Evolutionary conservation across 2,888 invertebrate species (phyloP), one percentile per base, ranked within the genome.

Genomic region (Scaptomyza flava): DNA sequence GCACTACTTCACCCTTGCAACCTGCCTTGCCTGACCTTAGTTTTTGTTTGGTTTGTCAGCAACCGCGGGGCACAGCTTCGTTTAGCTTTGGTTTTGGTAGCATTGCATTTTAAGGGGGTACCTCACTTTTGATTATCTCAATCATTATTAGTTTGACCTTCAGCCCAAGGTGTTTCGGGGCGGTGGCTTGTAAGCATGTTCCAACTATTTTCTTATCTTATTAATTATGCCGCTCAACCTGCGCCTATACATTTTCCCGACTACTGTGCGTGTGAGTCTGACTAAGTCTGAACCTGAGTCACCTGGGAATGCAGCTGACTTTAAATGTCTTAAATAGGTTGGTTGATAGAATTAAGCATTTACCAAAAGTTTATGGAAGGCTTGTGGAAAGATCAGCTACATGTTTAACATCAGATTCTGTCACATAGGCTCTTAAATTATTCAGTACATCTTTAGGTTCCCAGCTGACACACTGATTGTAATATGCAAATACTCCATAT

Each of bases 91-190:
- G 36, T n/a, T 31, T 30, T 34, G 57, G 77, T 63, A 73, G 75
- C 78, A 34, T 34, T 69, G 50, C 45, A 41, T 56, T 48, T 62
- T 27, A 6, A 27, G 43, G 51, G 43, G 33, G 43, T 43, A 50
- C 60, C 48, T 50, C 70, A 46, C 56, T 59, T 48, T 72, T 73
- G 72, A 75, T 84, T 87, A 89, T 89, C 84, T 87, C 77, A 84
- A 88, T 79, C 86, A 85, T 79, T 89, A 89, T 89, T 86, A 84
- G 87, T 78, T 89, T 88, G 88, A 88, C 87, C 87, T 89, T 88
- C 86, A 87, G 89, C 89, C 83, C 54, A 50, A 64, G 78, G 76
- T 72, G 67, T 70, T 68, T 60, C 53, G 52, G 73, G 61, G 68
- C 69, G 75, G 36, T 12, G 51, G 68, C 62, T 60, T 68, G 72